These are phyloP conservation scores for Mylabris phalerata DNA, from an alignment of 1,140 invertebrate species.

Conservation along the genomic window DNA sequence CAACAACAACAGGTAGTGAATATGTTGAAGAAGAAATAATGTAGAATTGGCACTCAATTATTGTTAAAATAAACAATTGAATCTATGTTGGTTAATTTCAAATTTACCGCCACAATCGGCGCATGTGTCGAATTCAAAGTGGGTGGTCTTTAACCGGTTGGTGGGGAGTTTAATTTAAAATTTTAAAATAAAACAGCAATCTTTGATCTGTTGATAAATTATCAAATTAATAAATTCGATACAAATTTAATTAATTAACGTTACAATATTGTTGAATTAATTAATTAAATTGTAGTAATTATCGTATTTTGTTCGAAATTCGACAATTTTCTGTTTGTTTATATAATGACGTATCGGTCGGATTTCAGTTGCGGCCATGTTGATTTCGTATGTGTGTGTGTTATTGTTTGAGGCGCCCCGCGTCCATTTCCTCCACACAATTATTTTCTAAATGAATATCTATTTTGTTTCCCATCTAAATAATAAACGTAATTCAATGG, in stretches of 20 bases:
- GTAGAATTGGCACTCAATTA: background rate
- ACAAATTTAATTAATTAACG: too few species aligned
- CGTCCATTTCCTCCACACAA: constrained; percentile 23
- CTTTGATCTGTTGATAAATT: background rate
- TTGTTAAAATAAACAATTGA: too few species aligned
- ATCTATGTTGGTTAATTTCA: too few species aligned
- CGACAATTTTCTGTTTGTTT: constrained; percentile 19
- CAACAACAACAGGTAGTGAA: constrained; percentile 23
- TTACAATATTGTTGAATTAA: too few species aligned
- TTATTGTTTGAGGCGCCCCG: constrained; percentile 41
- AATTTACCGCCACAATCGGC: background rate
- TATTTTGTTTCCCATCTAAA: background rate
- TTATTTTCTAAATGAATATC: background rate
- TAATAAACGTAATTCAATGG: background rate
- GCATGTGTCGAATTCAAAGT: background rate
- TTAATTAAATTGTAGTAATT: background rate
- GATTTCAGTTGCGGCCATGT: constrained; percentile 32
- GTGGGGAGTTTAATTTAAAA: constrained; percentile 12
- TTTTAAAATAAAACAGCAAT: constrained; percentile 4
- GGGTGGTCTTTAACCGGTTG: constrained; percentile 12
- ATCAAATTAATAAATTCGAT: too few species aligned
- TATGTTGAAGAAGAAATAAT: constrained; percentile 35
- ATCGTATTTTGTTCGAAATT: background rate
- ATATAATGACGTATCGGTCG: constrained; percentile 19
- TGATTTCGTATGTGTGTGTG: constrained; percentile 29